Base-by-base conservation (phyloP, 1,140 invertebrate genomes). In the Neodiprion pinetum region DNA sequence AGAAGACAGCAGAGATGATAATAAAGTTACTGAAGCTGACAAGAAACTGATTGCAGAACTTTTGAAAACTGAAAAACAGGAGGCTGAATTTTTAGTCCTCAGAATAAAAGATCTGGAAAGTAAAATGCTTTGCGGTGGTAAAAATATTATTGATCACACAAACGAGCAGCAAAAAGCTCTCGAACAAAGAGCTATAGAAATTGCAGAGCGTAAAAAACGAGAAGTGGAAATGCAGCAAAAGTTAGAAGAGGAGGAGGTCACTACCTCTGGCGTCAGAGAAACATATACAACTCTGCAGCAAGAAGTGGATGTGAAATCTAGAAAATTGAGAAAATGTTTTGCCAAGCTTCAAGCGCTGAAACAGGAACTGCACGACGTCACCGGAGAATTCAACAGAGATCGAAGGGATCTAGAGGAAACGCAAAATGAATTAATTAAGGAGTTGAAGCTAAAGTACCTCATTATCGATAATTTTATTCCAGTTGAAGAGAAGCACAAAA, bases 401-500 rank as follows among this genome's bases (percentile, higher is more conserved):
- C 88, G 95, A 73, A 90, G 95, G 75, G 95, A 96, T 72, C 83
- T 96, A 28, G 95, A 96, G 83, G 91, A 93, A 83, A 94, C 94
- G 1, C 94, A 96, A 80, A 93, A 94, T 82, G 93, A 95, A 78
- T 90, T 97, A 48, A 94, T 89, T 86, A 88, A 92, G 80, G 91
- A 95, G 80, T 86, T 96, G 68, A 94, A 96, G 79, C 89, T 95
- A n/a, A 93, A 94, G 74, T 92, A 95, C 82, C 90, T 98, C 10
- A 95, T 99, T 66, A 97, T 99, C 74, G 97, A 99, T 81, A 98
- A 98, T 88, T 99, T 99, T 86, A 97, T 99, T 82, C 97, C 98
- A 11, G 90, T 92, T 4, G 96, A 97, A 80, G 96, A 98, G 69
- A 94, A 96, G 80, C 92, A 93, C 68, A 93, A 95, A 80, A 92